These are phyloP conservation scores for Paedocypris sp. DNA, from an alignment of 2,113 vertebrate species.

Conservation along the genomic window DNA sequence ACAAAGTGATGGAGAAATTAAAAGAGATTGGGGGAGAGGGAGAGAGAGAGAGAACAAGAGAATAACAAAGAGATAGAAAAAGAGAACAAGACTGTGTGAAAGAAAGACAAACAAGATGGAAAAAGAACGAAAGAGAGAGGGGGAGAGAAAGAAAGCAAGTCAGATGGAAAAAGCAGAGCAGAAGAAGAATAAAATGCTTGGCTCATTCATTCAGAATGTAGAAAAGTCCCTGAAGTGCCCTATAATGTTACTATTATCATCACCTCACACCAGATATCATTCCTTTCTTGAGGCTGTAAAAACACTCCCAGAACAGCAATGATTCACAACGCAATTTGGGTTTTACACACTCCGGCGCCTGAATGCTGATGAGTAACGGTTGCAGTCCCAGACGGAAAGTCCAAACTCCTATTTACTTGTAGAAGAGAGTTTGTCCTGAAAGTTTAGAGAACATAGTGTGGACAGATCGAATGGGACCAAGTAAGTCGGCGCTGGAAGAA, in stretches of 20 bases:
- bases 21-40: no score
- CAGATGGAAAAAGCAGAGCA: constrained; percentile 17
- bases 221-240: constrained; percentile 5
- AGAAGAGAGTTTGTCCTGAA: not conserved
- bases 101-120: not conserved
- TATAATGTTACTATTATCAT: constrained; percentile 15
- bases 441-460: not conserved
- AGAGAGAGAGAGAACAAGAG: no score
- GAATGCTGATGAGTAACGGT: constrained; percentile 2
- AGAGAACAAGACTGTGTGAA: not conserved
- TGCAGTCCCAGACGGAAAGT: not conserved
- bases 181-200: constrained; percentile 1
- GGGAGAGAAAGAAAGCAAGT: not conserved
- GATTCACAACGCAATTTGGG: constrained; percentile 6
- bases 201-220: constrained; percentile 1
- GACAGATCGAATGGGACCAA: no score
- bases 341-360: not conserved
- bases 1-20: no score
- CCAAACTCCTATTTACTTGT: not conserved
- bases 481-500: no score
- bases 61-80: no score
- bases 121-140: not conserved
- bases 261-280: not conserved
- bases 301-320: not conserved
- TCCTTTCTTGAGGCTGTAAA: constrained; percentile 6